These are phyloP conservation scores for Morinoia aosen DNA, from an alignment of 2,888 invertebrate species.

Conservation along the genomic window DNA sequence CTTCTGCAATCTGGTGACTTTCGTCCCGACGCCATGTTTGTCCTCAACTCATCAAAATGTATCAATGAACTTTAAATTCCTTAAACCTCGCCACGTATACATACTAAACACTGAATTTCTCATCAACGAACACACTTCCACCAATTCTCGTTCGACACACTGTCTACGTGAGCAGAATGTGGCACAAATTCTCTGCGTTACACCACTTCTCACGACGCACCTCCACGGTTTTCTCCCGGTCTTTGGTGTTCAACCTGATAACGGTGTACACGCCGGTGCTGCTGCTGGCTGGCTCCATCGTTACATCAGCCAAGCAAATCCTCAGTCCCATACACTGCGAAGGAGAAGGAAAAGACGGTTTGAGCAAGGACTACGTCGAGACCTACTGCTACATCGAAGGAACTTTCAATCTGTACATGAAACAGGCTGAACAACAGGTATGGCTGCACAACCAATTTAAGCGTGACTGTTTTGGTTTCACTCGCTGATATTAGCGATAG, in stretches of 20 bases:
- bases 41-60: not conserved
- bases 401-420: constrained; percentile 67
- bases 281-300: constrained; percentile 67
- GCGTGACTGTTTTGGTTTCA: constrained; percentile 18
- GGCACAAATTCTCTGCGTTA: constrained; percentile 68
- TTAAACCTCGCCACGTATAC: too few relatives aligned
- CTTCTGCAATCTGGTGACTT: not conserved
- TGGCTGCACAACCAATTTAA: constrained; percentile 52
- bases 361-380: constrained; percentile 67
- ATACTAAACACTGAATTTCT: too few relatives aligned
- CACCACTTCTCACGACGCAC: constrained; percentile 67
- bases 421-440: constrained; percentile 66
- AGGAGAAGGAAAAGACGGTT: constrained; percentile 67
- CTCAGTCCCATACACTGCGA: constrained; percentile 67
- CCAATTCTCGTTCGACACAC: too few relatives aligned
- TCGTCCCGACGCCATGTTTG: not conserved
- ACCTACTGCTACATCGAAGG: constrained; percentile 67
- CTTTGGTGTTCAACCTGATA: constrained; percentile 66
- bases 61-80: not conserved
- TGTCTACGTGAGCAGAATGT: constrained; percentile 60
- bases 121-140: too few relatives aligned
- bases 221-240: constrained; percentile 67
- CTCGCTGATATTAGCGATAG: not conserved
- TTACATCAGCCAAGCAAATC: constrained; percentile 67
- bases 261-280: constrained; percentile 67